Base-by-base conservation (phyloP, 2,888 invertebrate species). In the Boloria selene region DNA sequence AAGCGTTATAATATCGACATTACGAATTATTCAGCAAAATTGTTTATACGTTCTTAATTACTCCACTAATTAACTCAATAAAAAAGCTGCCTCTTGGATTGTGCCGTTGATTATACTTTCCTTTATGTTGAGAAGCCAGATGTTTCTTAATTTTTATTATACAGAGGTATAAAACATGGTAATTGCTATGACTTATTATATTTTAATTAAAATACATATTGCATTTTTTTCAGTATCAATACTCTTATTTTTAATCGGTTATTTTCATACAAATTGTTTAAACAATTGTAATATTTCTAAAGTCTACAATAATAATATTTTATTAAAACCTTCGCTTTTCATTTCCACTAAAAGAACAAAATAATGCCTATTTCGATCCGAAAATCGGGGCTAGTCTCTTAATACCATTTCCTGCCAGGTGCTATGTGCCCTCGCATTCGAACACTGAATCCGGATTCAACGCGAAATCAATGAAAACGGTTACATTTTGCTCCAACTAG, bases 1-100 rank as follows among this genome's bases (percentile, higher is more conserved):
- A 1, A 31, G 52, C 16, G n/a, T 26, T 56, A 58, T 58, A 18
- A 64, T 58, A 64, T 64, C 17, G 45, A 44, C 52, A 64, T 64
- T 64, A 58, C 13, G 18, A 52, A 64, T 16, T 58, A 58, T 64
- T 45, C 45, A 45, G 52, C 51, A 64, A 59, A 64, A 64, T 64
- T 64, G 64, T 64, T 64, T 58, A 64, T 58, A 58, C 58, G 44
- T 58, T 50, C 64, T 52, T 64, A 64, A 64, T 64, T 64, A 52
- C 58, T 58, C 52, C 47, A 52, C 58, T 64, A 64, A 64, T 64
- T 64, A 64, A 64, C 31, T 52, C 52, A n/a, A 64, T 64, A 59
- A 64, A 64, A 55, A 64, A 64, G 42, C 58, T 44, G 44, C 64
- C 50, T 45, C 58, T 58, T 64, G 58, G 31, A 58, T 59, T 31